Conservation (phyloP, 2,113 vertebrate genomes). For the Leucopsar rothschildi region DNA sequence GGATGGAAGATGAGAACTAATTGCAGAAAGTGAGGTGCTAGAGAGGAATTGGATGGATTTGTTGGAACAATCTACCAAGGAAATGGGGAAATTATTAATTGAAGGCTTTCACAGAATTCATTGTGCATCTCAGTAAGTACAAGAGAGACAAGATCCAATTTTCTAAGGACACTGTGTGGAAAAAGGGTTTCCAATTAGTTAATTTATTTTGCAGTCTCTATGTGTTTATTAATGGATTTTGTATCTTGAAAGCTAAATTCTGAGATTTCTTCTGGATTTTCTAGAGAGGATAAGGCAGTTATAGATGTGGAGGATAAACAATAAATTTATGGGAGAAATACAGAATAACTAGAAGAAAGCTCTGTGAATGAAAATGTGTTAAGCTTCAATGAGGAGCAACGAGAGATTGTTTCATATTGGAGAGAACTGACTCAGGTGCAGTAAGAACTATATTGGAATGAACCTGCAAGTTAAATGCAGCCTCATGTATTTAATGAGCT, state of each 20-base stretch:
- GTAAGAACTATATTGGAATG: background rate
- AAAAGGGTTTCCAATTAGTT: background rate
- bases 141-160: background rate
- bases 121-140: background rate
- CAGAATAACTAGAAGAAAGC: background rate
- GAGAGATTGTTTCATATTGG: background rate
- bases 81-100: background rate
- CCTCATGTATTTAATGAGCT: background rate
- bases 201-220: background rate
- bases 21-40: background rate
- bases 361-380: background rate
- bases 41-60: background rate
- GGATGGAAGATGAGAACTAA: background rate
- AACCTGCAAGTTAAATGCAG: background rate
- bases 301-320: background rate
- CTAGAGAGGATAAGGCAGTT: background rate
- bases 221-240: background rate
- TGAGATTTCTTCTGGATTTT: background rate
- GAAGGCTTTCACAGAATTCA: background rate
- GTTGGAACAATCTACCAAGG: background rate
- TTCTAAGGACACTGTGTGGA: background rate
- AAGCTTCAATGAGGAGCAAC: background rate
- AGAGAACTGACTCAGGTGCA: background rate
- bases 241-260: background rate
- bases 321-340: background rate